Evolutionary conservation across 2,888 invertebrate genomes (phyloP).

Genomic region (Spatulosminthurus flaviceps): DNA sequence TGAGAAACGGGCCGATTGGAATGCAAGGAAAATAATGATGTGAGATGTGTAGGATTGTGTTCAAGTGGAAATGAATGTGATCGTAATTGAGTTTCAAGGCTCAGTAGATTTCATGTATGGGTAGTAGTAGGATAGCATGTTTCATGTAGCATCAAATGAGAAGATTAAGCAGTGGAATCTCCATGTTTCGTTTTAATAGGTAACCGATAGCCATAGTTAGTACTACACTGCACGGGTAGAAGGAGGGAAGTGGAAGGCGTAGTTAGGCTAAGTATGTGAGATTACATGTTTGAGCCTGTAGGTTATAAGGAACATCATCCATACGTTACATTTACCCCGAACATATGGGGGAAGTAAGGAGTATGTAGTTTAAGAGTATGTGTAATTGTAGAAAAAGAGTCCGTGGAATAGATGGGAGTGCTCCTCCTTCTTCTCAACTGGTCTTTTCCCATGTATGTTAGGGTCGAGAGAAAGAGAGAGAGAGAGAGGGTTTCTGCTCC

Average conservation of each 20-base stretch:
- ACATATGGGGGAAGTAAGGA: too few relatives aligned
- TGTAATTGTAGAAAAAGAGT: too few relatives aligned
- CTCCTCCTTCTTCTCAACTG: not conserved
- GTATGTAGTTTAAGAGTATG: too few relatives aligned
- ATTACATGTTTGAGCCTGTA: not conserved
- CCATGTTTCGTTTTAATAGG: constrained; percentile 24
- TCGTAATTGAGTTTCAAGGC: constrained; percentile 43
- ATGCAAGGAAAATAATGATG: constrained; percentile 42
- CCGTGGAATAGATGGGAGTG: not conserved
- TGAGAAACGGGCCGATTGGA: constrained; percentile 22
- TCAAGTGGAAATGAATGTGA: constrained; percentile 44
- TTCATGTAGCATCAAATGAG: constrained; percentile 43
- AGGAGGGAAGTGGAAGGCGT: not conserved
- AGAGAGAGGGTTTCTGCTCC: not conserved
- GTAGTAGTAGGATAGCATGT: not conserved
- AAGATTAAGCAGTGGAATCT: constrained; percentile 34
- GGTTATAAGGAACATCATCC: too few relatives aligned
- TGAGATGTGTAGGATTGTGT: constrained; percentile 35
- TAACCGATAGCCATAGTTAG: too few relatives aligned
- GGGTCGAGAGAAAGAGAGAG: too few relatives aligned
- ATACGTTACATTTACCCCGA: too few relatives aligned
- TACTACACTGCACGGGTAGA: not conserved
- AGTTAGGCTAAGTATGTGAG: not conserved
- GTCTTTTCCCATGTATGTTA: constrained; percentile 9
- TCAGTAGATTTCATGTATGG: constrained; percentile 34